A percentile compares a stretch with the other conserved stretches of the same genome.
These are phyloP conservation scores for Pachypeltis micranthus DNA, from an alignment of 1,140 invertebrate genomes.

Conservation along the genomic window DNA sequence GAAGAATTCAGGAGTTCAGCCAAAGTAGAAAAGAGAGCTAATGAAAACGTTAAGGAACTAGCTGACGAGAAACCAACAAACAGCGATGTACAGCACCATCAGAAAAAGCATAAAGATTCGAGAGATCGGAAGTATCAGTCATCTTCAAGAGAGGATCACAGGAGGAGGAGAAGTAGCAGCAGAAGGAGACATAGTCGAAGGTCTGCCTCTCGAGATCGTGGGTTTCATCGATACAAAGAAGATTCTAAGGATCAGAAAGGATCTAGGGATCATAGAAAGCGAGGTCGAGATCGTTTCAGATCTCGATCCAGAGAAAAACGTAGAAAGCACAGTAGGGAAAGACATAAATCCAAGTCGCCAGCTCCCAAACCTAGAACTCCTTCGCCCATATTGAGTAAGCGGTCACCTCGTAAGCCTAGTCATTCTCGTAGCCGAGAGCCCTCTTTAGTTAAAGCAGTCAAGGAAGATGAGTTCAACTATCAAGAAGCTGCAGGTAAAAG, in stretches of 20 bases:
- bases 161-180: neutral
- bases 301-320: neutral
- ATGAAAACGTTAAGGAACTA: no score
- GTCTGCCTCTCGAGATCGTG: neutral
- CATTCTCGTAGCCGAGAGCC: neutral
- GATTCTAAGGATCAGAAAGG: neutral
- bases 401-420: neutral
- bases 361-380: neutral
- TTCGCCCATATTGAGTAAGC: neutral
- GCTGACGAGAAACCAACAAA: no score
- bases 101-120: no score
- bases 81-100: no score
- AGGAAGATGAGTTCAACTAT: neutral
- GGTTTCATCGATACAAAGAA: neutral
- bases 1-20: no score
- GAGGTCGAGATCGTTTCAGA: neutral
- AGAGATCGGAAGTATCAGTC: neutral
- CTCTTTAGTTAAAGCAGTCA: neutral
- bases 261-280: neutral
- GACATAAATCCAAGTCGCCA: neutral
- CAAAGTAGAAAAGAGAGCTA: no score
- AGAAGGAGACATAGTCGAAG: neutral
- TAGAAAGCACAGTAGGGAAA: neutral
- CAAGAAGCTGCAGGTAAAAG: neutral
- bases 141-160: neutral